Percentiles rank a stretch among this genome's conserved stretches.
These are phyloP conservation scores for Perizoma flavofasciatum DNA, from an alignment of 2,888 invertebrate genomes.

Conservation along the genomic window DNA sequence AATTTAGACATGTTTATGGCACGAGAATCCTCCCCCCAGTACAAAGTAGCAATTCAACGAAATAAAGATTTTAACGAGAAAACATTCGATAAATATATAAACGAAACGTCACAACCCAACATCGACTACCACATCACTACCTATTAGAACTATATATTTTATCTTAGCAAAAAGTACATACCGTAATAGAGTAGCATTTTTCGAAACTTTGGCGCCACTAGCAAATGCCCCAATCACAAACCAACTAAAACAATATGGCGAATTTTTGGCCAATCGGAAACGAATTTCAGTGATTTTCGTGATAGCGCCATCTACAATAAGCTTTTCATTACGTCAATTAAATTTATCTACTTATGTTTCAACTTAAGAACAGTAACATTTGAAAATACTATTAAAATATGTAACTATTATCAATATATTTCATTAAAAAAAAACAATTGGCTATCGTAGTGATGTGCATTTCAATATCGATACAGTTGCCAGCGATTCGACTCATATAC, in stretches of 20 bases:
- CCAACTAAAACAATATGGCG: not conserved
- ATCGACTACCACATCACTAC: slow-evolving; percentile 32
- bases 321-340: no score
- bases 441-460: slow-evolving; percentile 31
- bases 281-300: not conserved
- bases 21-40: slow-evolving; percentile 14
- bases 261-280: not conserved
- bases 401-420: no score
- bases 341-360: slow-evolving; percentile 4
- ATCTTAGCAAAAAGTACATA: slow-evolving; percentile 7
- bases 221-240: slow-evolving; percentile 2
- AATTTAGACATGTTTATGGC: no score
- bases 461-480: slow-evolving; percentile 38
- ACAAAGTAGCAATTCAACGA: slow-evolving; percentile 25
- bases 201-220: slow-evolving; percentile 11
- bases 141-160: slow-evolving; percentile 12
- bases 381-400: not conserved
- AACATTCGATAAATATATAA: slow-evolving; percentile 20
- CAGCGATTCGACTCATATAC: slow-evolving; percentile 35
- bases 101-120: slow-evolving; percentile 37
- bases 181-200: not conserved
- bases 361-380: slow-evolving; percentile 7
- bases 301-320: slow-evolving; percentile 5
- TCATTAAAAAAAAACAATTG: slow-evolving; percentile 8
- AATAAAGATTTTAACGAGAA: slow-evolving; percentile 21